These are phyloP conservation scores for Coregonus ussuriensis DNA, from an alignment of 2,797 vertebrate species.

Conservation along the genomic window DNA sequence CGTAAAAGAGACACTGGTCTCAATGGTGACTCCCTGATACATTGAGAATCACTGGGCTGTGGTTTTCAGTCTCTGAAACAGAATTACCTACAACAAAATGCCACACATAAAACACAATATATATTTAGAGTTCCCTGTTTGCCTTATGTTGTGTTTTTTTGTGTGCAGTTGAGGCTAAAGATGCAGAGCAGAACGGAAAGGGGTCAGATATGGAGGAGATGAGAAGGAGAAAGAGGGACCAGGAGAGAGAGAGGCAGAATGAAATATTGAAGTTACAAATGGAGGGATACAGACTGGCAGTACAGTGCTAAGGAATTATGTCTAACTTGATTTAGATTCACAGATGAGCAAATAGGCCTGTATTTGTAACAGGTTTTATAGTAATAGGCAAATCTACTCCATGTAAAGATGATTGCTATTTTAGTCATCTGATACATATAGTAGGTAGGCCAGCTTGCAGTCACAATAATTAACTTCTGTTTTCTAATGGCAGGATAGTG, in stretches of 20 bases:
- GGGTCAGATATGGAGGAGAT: conserved; percentile 81
- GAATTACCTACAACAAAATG: background rate
- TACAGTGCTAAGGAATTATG: background rate
- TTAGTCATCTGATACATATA: background rate
- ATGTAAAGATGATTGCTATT: background rate
- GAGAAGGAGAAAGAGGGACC: conserved; percentile 79
- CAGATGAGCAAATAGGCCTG: background rate
- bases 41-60: background rate
- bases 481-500: background rate
- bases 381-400: background rate
- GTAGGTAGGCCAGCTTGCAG: background rate
- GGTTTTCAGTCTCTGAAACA: background rate
- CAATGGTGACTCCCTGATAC: background rate
- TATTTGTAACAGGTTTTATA: background rate
- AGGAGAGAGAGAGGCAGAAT: conserved; percentile 86
- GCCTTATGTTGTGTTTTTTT: conserved; percentile 1
- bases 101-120: background rate
- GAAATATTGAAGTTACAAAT: conserved; percentile 89
- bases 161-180: conserved; percentile 66
- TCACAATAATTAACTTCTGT: background rate
- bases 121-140: background rate
- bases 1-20: background rate
- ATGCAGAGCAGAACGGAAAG: conserved; percentile 72
- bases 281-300: conserved; percentile 76
- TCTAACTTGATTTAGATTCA: too few species aligned